phyloP scores from a whole-genome alignment of 1,140 invertebrate genomes.

The Diabrotica virgifera region DNA sequence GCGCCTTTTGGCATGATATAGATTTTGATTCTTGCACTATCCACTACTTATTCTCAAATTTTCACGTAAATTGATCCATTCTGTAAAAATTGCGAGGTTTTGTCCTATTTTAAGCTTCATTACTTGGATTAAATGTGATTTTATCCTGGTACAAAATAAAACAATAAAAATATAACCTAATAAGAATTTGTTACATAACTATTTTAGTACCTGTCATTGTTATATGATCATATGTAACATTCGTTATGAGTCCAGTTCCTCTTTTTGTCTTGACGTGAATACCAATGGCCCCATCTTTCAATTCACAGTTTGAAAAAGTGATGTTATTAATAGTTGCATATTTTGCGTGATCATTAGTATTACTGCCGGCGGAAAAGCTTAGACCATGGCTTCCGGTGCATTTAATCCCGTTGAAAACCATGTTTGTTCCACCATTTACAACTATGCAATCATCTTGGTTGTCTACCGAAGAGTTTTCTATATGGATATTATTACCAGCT shows the following conservation, averaged over 20 bases:
- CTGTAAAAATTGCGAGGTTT: no score
- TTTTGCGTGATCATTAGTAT: background rate
- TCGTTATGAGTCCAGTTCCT: constrained; percentile 4
- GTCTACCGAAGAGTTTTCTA: background rate
- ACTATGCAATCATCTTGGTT: constrained; percentile 17
- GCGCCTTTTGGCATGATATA: no score
- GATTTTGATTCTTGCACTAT: no score
- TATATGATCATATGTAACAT: constrained; percentile 9
- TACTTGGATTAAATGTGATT: no score
- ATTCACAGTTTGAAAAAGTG: background rate
- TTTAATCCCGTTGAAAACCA: background rate
- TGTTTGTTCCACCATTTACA: constrained; percentile 7
- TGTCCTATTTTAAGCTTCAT: no score
- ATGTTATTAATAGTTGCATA: background rate
- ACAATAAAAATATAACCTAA: no score
- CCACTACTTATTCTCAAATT: no score
- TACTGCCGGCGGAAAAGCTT: constrained; percentile 5
- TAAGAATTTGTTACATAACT: no score
- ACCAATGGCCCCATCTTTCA: background rate
- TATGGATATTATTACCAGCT: background rate
- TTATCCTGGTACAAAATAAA: no score
- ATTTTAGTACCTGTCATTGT: background rate
- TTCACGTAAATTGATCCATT: no score
- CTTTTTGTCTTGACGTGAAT: constrained; percentile 9
- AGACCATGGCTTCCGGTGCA: constrained; percentile 7